Evolutionary conservation across 2,797 vertebrate genomes (phyloP).

Genomic region (Danio choprae): DNA sequence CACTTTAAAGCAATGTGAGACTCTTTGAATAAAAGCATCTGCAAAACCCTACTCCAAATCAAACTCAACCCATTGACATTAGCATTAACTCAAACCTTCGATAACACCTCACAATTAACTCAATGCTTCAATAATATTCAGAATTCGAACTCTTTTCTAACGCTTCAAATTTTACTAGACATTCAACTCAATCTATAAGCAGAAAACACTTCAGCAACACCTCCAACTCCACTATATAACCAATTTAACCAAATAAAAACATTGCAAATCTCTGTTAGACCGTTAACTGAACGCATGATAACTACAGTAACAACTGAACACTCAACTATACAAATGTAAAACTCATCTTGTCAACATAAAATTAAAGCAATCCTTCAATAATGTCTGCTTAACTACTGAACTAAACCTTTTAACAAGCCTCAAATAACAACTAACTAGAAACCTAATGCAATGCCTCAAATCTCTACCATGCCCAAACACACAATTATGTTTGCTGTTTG

Average conservation of each 20-base stretch:
- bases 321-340: background rate
- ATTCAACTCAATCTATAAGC: background rate
- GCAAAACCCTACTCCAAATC: too few species aligned
- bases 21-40: background rate
- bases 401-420: background rate
- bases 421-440: background rate
- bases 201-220: too few species aligned
- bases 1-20: background rate
- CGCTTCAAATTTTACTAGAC: background rate
- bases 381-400: background rate
- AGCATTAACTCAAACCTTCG: too few species aligned
- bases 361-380: background rate
- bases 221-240: background rate
- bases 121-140: background rate
- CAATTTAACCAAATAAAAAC: background rate
- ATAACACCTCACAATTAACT: background rate
- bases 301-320: background rate
- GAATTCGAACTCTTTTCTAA: background rate
- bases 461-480: too few species aligned
- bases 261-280: too few species aligned
- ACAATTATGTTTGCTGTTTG: too few species aligned
- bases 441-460: too few species aligned
- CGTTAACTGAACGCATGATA: too few species aligned
- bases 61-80: too few species aligned
- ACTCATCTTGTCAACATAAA: background rate